Percentiles rank a stretch among this genome's conserved stretches.
Conservation (phyloP, 2,113 vertebrate genomes). For the Ellobius talpinus region DNA sequence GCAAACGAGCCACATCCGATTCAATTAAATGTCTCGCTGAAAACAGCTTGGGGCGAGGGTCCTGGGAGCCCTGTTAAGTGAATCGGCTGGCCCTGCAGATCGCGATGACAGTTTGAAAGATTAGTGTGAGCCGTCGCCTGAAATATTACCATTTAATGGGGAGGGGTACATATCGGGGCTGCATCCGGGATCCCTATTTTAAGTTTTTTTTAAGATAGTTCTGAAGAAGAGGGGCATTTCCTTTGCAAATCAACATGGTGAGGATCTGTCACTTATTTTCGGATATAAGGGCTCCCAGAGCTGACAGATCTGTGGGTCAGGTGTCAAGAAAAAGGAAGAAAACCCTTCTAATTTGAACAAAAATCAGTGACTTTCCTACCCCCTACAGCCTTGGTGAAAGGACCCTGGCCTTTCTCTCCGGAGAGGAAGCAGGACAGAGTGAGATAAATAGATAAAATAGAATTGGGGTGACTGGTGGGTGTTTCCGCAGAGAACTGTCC, state of each 20-base stretch:
- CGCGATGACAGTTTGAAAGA: constrained; percentile 82
- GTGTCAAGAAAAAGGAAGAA: constrained; percentile 65
- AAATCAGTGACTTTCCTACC: not conserved
- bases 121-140: constrained; percentile 70
- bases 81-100: constrained; percentile 54
- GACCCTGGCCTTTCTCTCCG: not conserved
- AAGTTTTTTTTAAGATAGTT: constrained; percentile 11
- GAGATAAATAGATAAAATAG: not conserved
- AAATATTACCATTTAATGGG: constrained; percentile 84
- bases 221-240: constrained; percentile 48
- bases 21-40: constrained; percentile 80
- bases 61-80: constrained; percentile 66
- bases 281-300: not conserved
- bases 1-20: constrained; percentile 81
- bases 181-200: constrained; percentile 74
- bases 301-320: constrained; percentile 62
- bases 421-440: not conserved
- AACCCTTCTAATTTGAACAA: constrained; percentile 40
- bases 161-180: constrained; percentile 54
- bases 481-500: not conserved
- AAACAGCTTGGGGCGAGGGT: constrained; percentile 52
- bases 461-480: not conserved
- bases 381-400: not conserved
- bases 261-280: constrained; percentile 63
- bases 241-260: not conserved